Percentiles rank a stretch among this genome's conserved stretches.
Conservation (phyloP, 1,140 invertebrate species). For the Sitophilus oryzae region DNA sequence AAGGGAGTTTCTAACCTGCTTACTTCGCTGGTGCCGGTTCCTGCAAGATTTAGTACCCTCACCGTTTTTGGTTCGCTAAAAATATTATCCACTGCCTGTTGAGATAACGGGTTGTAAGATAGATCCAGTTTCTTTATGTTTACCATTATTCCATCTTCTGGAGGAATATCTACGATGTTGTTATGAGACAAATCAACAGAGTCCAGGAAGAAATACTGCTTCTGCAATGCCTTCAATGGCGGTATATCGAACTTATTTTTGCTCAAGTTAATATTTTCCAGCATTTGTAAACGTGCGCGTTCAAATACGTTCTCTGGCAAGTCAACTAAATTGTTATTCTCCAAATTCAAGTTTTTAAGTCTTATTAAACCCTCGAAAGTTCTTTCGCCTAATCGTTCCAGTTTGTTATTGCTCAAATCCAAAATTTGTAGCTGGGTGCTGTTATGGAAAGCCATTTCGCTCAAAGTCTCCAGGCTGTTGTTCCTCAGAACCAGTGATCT, state of each 20-base stretch:
- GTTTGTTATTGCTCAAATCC: slow-evolving; percentile 64
- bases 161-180: slow-evolving; percentile 67
- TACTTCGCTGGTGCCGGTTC: slow-evolving; percentile 64
- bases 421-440: slow-evolving; percentile 79
- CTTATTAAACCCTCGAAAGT: slow-evolving; percentile 76
- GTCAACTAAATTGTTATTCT: slow-evolving; percentile 64
- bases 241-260: slow-evolving; percentile 71
- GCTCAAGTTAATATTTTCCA: slow-evolving; percentile 76
- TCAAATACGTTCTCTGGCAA: slow-evolving; percentile 83
- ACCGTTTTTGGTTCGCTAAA: slow-evolving; percentile 85
- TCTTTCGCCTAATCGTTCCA: slow-evolving; percentile 70
- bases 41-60: slow-evolving; percentile 71
- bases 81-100: slow-evolving; percentile 66
- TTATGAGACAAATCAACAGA: slow-evolving; percentile 75
- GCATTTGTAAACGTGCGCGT: slow-evolving; percentile 64
- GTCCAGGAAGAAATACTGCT: slow-evolving; percentile 75
- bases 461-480: slow-evolving; percentile 73
- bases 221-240: slow-evolving; percentile 70
- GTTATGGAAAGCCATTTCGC: slow-evolving; percentile 83
- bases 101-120: slow-evolving; percentile 75
- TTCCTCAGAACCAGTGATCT: slow-evolving; percentile 60
- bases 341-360: slow-evolving; percentile 67
- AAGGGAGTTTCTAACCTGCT: slow-evolving; percentile 80
- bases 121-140: slow-evolving; percentile 83
- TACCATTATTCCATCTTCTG: slow-evolving; percentile 77